Base-by-base conservation (phyloP, 2,888 invertebrate species). In the Zygogramma bicolorata region DNA sequence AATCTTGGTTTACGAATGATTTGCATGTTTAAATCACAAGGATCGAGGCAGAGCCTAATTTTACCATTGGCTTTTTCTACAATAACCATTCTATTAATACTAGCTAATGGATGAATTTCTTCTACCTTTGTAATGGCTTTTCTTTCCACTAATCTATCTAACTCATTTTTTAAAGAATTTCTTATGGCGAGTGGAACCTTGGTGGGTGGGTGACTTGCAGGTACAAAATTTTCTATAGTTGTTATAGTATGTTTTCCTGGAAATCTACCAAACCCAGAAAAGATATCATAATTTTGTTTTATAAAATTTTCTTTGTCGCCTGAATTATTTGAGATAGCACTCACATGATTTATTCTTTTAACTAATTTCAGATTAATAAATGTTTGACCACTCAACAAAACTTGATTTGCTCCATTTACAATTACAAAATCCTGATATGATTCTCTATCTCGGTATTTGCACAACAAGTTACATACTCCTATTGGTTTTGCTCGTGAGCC, bases 371-470 rank as follows among this genome's bases (percentile, higher is more conserved):
- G 62, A 34, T 72, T 69, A 38, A 70, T 13, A 62, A 70, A 72
- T 42, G 71, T 65, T 25, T 71, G 53, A 8, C 71, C 74, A 25
- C 74, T 57, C 31, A 74, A 22, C 2, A 74, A 60, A 31, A 72
- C 38, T 42, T 74, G 75, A 65, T 22, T 65, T 71, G 73, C 74
- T 13, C 70, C 68, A 5, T 75, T 61, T 29, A 69, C 65, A 10
- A 75, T 70, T 2, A 77, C 72, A 74, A 75, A 77, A 70, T 75
- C 75, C 60, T 75, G 72, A 60, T 62, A 70, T 18, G 70, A 71
- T 10, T 46, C 46, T 8, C 20, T 69, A 65, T 67, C 22, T 42
- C 57, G 68, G 61, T 61, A 72, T 20, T 57, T 69, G 68, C 67
- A 69, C 49, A 10, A 29, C 38, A 75, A 62, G 70, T 75, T 77